Evolutionary conservation across 2,888 invertebrate genomes (phyloP).

Genomic region (Mesorhabditis sp.): DNA sequence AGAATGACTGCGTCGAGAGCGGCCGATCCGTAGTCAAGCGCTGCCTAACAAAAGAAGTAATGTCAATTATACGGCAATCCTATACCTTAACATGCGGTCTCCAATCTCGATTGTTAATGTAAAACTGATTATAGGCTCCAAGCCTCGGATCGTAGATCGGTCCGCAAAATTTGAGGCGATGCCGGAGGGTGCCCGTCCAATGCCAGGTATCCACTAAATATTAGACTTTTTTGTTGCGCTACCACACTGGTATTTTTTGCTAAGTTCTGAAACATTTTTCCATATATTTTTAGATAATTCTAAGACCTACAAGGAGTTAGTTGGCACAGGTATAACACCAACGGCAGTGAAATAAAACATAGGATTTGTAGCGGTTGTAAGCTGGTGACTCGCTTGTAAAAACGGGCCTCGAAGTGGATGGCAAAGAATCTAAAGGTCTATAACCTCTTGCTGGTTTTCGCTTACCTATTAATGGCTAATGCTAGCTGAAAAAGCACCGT

Average conservation of each 20-base stretch:
- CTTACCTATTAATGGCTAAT: neutral
- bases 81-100: neutral
- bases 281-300: no score
- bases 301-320: no score
- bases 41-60: neutral
- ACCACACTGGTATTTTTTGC: no score
- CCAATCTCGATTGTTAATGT: neutral
- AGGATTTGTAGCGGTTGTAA: neutral
- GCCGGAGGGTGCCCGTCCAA: no score
- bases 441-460: neutral
- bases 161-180: neutral
- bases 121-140: neutral
- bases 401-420: neutral
- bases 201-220: no score
- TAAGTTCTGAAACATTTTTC: no score
- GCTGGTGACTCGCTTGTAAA: neutral
- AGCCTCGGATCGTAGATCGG: neutral
- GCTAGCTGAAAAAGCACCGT: neutral
- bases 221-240: no score
- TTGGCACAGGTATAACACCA: neutral
- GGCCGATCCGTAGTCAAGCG: neutral
- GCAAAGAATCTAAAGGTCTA: neutral
- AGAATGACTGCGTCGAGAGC: neutral
- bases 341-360: neutral
- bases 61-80: neutral